Evolutionary conservation across 92 coral and sea anemone species (phyloP).

Genomic region (Epizoanthus illoricatus): DNA sequence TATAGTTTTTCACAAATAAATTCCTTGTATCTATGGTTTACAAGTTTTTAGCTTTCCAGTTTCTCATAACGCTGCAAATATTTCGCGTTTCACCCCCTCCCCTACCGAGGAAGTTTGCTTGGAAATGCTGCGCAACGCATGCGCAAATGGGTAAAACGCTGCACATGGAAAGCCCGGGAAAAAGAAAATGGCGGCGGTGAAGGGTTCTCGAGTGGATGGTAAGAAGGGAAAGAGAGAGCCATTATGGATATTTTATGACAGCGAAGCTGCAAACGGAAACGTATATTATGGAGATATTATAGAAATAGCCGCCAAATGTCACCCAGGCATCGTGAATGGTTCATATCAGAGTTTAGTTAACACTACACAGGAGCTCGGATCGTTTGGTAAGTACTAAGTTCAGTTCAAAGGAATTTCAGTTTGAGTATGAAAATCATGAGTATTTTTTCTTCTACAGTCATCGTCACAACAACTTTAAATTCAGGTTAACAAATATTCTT

Average conservation of each 20-base stretch:
- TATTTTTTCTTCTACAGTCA: too few species aligned
- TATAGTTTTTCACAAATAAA: not conserved
- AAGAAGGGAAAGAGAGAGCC: slow-evolving; percentile 60
- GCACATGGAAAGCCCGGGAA: slow-evolving; percentile 79
- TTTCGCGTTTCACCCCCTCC: not conserved
- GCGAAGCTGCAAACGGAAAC: slow-evolving; percentile 88
- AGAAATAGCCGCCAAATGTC: slow-evolving; percentile 93
- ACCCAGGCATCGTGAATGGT: slow-evolving; percentile 75
- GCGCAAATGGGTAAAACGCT: slow-evolving; percentile 43
- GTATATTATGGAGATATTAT: slow-evolving; percentile 81
- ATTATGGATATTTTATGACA: slow-evolving; percentile 82
- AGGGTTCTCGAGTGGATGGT: not conserved
- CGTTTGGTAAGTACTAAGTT: slow-evolving; percentile 69
- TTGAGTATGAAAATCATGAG: too few species aligned
- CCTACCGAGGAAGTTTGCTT: not conserved
- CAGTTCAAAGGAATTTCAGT: not conserved
- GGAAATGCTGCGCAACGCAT: slow-evolving; percentile 31
- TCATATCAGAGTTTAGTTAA: slow-evolving; percentile 72
- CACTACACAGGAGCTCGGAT: slow-evolving; percentile 72
- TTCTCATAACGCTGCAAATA: not conserved
- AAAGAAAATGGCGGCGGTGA: slow-evolving; percentile 74
- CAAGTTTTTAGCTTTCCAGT: not conserved
- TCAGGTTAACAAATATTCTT: not conserved
- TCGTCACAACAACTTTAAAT: not conserved
- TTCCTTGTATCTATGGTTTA: not conserved